Percentiles rank a stretch among this genome's conserved stretches.
Evolutionary conservation across 2,113 vertebrate genomes (phyloP).

Genomic region (Calypte anna): DNA sequence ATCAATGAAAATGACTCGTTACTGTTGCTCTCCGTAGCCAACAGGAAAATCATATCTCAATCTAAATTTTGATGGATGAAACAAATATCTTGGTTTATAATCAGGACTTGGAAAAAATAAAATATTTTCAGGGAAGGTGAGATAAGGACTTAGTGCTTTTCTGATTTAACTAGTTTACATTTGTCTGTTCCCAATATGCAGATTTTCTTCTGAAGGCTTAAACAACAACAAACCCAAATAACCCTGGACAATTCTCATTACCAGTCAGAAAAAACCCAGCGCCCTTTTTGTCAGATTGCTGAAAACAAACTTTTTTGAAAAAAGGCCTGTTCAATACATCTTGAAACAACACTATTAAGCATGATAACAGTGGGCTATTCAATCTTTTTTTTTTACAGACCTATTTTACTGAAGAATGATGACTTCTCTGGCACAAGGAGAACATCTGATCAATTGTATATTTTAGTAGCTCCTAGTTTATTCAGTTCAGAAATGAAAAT

Average conservation of each 20-base stretch:
- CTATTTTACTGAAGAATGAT: not conserved
- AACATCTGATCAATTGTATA: not conserved
- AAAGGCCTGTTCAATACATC: not conserved
- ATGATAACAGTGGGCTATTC: not conserved
- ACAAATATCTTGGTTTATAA: not conserved
- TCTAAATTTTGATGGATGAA: not conserved
- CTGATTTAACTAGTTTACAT: not conserved
- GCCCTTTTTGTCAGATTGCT: not conserved
- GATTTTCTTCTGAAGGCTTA: not conserved
- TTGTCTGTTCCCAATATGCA: not conserved
- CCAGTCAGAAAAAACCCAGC: not conserved
- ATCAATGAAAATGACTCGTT: not conserved
- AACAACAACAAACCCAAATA: not conserved
- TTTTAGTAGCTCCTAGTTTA: not conserved
- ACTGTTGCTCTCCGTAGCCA: rapidly evolving
- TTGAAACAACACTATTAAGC: not conserved
- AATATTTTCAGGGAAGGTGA: not conserved
- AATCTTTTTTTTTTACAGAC: not conserved
- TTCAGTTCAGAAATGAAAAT: not conserved
- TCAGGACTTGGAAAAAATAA: not conserved
- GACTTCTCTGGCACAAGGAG: not conserved
- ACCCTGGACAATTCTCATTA: not conserved
- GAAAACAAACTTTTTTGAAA: not conserved
- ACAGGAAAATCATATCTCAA: not conserved
- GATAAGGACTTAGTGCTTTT: not conserved